Evolutionary conservation across 2,113 vertebrate genomes (phyloP).

Genomic region (Charadrius vociferus): DNA sequence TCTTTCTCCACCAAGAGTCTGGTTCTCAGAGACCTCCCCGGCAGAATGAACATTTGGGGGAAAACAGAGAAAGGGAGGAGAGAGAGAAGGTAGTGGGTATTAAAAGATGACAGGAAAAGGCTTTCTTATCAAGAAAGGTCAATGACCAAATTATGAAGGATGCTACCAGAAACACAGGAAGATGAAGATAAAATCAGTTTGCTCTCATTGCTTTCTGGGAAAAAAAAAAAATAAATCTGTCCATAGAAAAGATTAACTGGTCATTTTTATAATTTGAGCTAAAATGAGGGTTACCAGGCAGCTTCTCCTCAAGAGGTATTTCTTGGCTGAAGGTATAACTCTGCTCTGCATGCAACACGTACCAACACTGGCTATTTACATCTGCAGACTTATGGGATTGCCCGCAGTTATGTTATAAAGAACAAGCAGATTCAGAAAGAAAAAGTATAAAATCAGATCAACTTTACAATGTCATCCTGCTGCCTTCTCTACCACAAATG

Average conservation of each 20-base stretch:
- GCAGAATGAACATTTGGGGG: not conserved
- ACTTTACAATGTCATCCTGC: not conserved
- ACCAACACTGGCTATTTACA: not conserved
- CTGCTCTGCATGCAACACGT: not conserved
- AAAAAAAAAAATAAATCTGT: not conserved
- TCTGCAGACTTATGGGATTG: not conserved
- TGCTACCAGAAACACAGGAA: not conserved
- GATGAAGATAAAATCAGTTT: not conserved
- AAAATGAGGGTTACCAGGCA: not conserved
- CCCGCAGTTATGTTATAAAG: not conserved
- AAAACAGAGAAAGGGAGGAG: not conserved
- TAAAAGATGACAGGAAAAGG: not conserved
- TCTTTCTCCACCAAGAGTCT: not conserved
- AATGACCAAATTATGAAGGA: not conserved
- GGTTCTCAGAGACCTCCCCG: not conserved
- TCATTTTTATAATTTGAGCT: not conserved
- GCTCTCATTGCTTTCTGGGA: not conserved
- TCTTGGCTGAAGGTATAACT: not conserved
- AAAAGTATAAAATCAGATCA: not conserved
- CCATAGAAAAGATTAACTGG: not conserved
- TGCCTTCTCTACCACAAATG: not conserved
- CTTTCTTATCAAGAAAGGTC: not conserved
- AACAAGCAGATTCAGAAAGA: not conserved
- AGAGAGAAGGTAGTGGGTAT: not conserved
- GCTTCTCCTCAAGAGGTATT: not conserved